Evolutionary conservation across 1,140 invertebrate species (phyloP).

Genomic region (Oryctes rhinoceros): DNA sequence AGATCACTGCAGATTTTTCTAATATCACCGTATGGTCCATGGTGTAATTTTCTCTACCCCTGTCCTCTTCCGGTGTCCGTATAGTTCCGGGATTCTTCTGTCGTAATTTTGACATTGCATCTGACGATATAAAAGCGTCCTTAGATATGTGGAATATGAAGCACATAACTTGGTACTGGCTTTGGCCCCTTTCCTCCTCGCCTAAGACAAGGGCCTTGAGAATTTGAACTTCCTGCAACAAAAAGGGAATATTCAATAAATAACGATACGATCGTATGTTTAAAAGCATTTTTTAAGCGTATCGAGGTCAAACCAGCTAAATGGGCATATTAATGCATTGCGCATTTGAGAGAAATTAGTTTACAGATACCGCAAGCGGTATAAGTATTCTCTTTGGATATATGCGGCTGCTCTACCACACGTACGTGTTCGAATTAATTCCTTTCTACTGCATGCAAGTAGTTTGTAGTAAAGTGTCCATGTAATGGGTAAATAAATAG

Average conservation of each 20-base stretch:
- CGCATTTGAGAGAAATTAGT: too few species aligned
- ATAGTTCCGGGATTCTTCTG: constrained; percentile 77
- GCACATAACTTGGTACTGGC: constrained; percentile 90
- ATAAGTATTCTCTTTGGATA: too few species aligned
- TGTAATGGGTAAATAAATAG: constrained; percentile 19
- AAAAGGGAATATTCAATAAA: neutral
- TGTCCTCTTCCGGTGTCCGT: constrained; percentile 86
- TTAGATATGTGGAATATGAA: constrained; percentile 90
- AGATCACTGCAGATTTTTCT: constrained; percentile 73
- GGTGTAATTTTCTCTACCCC: constrained; percentile 75
- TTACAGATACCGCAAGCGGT: too few species aligned
- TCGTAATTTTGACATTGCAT: constrained; percentile 96
- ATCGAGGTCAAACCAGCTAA: too few species aligned
- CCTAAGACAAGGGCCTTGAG: constrained; percentile 90
- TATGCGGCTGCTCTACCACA: too few species aligned
- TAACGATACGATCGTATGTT: too few species aligned
- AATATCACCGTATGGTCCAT: constrained; percentile 83
- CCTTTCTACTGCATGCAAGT: neutral
- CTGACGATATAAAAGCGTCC: constrained; percentile 93
- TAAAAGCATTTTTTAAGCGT: too few species aligned
- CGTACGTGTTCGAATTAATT: neutral
- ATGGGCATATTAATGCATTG: too few species aligned
- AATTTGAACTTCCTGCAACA: constrained; percentile 87
- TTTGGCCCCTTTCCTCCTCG: constrained; percentile 92
- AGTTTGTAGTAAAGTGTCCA: neutral